These are phyloP conservation scores for Chymomyza procnemis DNA, from an alignment of 2,888 invertebrate species.

Conservation along the genomic window DNA sequence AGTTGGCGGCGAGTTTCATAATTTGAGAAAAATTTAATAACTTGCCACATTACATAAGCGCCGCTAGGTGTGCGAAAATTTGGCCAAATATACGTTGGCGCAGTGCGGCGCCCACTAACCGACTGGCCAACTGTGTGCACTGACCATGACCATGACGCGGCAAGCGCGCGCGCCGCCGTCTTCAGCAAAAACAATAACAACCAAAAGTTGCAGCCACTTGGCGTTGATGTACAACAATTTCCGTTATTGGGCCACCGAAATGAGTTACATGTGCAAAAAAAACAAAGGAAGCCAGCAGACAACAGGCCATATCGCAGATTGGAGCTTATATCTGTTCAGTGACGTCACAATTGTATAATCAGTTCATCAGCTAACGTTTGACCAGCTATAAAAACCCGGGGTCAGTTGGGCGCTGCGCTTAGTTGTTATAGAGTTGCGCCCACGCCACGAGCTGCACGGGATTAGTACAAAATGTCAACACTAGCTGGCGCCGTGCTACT, in stretches of 20 bases:
- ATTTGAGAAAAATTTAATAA: conserved; percentile 58
- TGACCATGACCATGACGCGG: conserved; percentile 75
- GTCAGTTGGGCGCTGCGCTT: conserved; percentile 45
- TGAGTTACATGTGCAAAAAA: conserved; percentile 56
- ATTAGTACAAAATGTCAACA: conserved; percentile 28
- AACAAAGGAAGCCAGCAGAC: neutral
- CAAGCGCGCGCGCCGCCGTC: conserved; percentile 8
- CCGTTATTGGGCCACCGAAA: conserved; percentile 61
- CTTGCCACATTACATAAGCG: conserved; percentile 50
- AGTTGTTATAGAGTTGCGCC: conserved; percentile 56
- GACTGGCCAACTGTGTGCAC: conserved; percentile 50
- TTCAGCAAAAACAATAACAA: conserved; percentile 8
- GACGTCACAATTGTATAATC: conserved; percentile 52
- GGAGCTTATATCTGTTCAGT: conserved; percentile 45
- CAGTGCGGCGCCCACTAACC: neutral
- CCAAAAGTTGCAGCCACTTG: conserved; percentile 28
- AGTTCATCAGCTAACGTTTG: conserved; percentile 2
- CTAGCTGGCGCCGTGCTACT: conserved; percentile 24
- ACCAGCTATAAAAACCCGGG: conserved; percentile 37
- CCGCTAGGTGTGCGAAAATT: conserved; percentile 63
- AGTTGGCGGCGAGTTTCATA: conserved; percentile 45
- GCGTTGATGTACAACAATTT: conserved; percentile 65
- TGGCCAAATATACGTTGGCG: conserved; percentile 51
- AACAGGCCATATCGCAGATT: conserved; percentile 10
- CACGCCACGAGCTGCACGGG: neutral